A percentile compares a stretch with the other conserved stretches of the same genome.
Conservation (phyloP, 1,140 invertebrate genomes). For the Pectinophora gossypiella region DNA sequence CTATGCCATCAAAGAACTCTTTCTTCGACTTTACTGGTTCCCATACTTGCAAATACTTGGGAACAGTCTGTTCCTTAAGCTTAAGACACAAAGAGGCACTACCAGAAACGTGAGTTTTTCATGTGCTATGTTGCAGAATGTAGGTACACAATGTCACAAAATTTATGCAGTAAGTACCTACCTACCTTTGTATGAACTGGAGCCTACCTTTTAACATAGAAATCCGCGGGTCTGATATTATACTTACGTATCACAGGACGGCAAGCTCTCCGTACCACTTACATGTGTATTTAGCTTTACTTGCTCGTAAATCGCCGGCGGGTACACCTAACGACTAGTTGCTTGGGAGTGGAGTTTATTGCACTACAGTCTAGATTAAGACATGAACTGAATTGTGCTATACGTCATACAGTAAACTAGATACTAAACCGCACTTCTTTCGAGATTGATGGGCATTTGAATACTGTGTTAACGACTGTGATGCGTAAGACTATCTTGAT, state of each 20-base stretch:
- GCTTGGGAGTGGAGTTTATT: neutral
- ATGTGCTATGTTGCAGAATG: too few species aligned
- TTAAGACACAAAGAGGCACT: too few species aligned
- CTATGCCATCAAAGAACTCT: neutral
- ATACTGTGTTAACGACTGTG: neutral
- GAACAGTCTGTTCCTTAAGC: neutral
- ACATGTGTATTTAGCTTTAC: too few species aligned
- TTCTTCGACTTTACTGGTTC: neutral
- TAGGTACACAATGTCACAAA: too few species aligned
- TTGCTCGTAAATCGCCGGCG: neutral
- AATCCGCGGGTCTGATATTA: too few species aligned
- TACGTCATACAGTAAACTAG: neutral
- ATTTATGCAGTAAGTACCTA: too few species aligned
- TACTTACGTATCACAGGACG: too few species aligned
- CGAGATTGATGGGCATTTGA: neutral
- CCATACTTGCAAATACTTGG: neutral
- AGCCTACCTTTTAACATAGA: too few species aligned
- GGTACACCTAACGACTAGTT: neutral
- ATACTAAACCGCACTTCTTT: neutral
- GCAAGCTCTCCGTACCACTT: too few species aligned
- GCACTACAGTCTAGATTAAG: neutral
- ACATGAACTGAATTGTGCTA: neutral
- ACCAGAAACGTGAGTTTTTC: too few species aligned
- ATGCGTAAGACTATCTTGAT: too few species aligned
- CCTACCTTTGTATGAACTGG: too few species aligned